Evolutionary conservation across 2,797 vertebrate genomes (phyloP).

Genomic region (Sylvia borin): DNA sequence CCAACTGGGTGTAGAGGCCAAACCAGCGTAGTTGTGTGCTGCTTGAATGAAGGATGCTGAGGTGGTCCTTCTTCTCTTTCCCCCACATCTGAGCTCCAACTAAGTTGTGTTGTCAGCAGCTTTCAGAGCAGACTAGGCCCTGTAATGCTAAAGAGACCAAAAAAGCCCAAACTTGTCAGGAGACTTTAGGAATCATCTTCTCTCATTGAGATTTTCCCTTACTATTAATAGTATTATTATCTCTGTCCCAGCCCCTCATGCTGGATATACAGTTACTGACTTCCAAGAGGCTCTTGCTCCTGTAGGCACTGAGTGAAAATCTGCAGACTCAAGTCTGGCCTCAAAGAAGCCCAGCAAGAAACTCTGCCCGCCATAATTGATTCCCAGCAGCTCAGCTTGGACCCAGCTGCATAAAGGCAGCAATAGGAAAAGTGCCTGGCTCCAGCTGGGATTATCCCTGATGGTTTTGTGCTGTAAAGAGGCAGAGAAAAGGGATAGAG

Average conservation of each 20-base stretch:
- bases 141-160: background rate
- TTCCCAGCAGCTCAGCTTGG: background rate
- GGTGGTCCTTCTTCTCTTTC: background rate
- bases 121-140: background rate
- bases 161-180: background rate
- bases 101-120: background rate
- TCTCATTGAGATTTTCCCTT: background rate
- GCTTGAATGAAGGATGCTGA: background rate
- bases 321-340: background rate
- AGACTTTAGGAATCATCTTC: background rate
- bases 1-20: background rate
- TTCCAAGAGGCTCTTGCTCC: background rate
- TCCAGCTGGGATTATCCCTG: background rate
- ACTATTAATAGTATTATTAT: background rate
- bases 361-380: background rate
- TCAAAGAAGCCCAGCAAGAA: background rate
- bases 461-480: background rate
- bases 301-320: background rate
- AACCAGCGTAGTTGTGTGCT: background rate
- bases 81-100: background rate
- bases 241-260: fast-evolving
- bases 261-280: background rate
- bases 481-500: background rate
- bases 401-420: background rate
- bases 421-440: background rate